Conservation (phyloP, 2,113 vertebrate species). For the Chamaetylas fuelleborni region DNA sequence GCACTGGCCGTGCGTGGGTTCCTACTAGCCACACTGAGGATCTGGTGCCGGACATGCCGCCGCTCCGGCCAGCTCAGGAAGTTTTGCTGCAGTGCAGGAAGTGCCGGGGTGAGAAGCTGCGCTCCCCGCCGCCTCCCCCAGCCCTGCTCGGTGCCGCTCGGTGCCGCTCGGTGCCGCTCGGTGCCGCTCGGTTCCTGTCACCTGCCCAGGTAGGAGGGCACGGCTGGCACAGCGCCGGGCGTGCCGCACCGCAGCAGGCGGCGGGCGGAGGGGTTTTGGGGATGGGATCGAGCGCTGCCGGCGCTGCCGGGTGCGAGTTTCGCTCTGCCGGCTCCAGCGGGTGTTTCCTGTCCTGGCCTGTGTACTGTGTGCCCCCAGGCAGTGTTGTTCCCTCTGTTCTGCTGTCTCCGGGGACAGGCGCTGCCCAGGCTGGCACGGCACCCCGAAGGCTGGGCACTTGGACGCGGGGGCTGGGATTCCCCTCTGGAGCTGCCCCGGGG, state of each 20-base stretch:
- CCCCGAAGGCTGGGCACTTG: neutral
- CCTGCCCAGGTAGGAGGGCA: neutral
- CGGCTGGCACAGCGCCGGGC: neutral
- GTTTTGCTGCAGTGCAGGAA: neutral
- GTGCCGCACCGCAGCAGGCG: neutral
- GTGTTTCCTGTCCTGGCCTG: neutral
- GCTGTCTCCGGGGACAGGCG: no score
- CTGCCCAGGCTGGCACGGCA: neutral
- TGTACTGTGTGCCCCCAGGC: neutral
- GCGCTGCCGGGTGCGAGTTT: neutral
- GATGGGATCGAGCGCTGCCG: neutral
- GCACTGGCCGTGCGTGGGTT: neutral
- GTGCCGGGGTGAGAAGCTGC: neutral
- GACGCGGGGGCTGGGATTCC: neutral
- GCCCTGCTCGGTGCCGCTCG: neutral
- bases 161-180: neutral
- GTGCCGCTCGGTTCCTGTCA: neutral
- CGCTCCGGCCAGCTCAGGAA: neutral
- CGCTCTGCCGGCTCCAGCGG: neutral
- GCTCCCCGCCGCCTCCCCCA: neutral
- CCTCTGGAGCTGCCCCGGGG: no score
- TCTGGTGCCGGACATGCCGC: neutral
- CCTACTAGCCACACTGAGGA: fast-evolving
- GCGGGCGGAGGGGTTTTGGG: neutral
- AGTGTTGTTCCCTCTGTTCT: neutral